Conservation (phyloP, 2,797 vertebrate genomes). For the Mormyrus proboscirostris region DNA sequence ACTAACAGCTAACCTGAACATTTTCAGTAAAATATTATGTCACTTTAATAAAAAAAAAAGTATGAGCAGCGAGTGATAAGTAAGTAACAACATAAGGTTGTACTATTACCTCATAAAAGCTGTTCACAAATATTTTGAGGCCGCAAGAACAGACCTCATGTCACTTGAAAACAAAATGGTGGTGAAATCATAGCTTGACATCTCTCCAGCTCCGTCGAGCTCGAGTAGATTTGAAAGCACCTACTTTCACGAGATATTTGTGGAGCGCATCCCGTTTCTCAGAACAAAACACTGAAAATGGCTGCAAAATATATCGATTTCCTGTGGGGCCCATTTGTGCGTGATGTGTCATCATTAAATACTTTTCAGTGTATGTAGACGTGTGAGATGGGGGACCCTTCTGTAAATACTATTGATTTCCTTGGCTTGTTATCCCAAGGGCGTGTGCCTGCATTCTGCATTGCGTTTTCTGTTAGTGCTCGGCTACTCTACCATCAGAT, state of each 20-base stretch:
- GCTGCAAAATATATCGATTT: neutral
- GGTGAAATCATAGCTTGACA: neutral
- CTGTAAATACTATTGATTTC: constrained; percentile 10
- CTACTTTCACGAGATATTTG: neutral
- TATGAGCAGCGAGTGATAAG: neutral
- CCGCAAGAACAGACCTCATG: neutral
- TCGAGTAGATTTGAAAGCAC: neutral
- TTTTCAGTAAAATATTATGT: neutral
- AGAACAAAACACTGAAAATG: neutral
- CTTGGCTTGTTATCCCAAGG: neutral
- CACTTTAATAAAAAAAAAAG: neutral
- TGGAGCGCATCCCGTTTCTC: neutral
- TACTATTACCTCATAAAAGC: neutral
- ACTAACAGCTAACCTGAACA: neutral
- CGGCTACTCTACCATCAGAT: neutral
- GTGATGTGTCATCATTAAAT: neutral
- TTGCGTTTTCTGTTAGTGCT: neutral
- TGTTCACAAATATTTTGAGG: neutral
- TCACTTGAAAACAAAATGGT: neutral
- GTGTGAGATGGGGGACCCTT: neutral
- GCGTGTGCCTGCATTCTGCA: neutral
- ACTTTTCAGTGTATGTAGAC: neutral
- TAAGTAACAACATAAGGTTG: neutral
- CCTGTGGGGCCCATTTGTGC: neutral
- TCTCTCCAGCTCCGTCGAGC: neutral